A percentile compares a stretch with the other conserved stretches of the same genome.
phyloP scores from a whole-genome alignment of 1,140 invertebrate genomes.

The Paralvinella palmiformis region DNA sequence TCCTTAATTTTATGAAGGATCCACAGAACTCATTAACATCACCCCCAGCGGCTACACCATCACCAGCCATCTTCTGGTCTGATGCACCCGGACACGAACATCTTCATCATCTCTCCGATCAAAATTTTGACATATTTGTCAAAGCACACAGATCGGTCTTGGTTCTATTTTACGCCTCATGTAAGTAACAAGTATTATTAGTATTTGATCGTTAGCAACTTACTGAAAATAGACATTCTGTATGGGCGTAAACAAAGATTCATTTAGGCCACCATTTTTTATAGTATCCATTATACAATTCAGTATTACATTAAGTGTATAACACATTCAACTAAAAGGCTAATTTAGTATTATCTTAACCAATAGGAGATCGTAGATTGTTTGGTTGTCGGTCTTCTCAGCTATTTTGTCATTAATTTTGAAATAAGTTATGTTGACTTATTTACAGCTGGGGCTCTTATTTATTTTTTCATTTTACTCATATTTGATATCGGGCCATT shows the following conservation, averaged over 20 bases:
- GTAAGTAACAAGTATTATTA: conserved; percentile 26
- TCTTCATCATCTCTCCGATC: conserved; percentile 53
- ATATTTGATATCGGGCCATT: too few species aligned
- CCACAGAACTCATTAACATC: conserved; percentile 52
- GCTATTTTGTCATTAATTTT: too few species aligned
- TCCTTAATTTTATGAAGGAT: conserved; percentile 62
- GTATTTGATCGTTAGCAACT: conserved; percentile 30
- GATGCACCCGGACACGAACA: conserved; percentile 46
- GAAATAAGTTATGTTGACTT: too few species aligned
- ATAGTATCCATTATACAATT: conserved; percentile 76
- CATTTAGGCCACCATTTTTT: conserved; percentile 62
- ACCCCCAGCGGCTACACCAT: conserved; percentile 31
- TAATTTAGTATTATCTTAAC: too few species aligned
- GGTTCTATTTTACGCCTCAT: conserved; percentile 49
- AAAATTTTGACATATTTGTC: conserved; percentile 53
- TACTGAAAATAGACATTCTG: conserved; percentile 63
- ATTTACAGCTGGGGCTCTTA: too few species aligned
- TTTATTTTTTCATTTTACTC: too few species aligned
- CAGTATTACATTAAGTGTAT: too few species aligned
- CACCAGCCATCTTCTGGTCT: conserved; percentile 50
- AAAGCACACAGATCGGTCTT: conserved; percentile 36
- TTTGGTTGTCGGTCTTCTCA: too few species aligned
- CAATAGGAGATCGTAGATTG: too few species aligned
- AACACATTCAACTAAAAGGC: too few species aligned
- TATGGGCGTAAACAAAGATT: conserved; percentile 59